These are phyloP conservation scores for Limnephilus auricula DNA, from an alignment of 2,888 invertebrate species.

Conservation along the genomic window DNA sequence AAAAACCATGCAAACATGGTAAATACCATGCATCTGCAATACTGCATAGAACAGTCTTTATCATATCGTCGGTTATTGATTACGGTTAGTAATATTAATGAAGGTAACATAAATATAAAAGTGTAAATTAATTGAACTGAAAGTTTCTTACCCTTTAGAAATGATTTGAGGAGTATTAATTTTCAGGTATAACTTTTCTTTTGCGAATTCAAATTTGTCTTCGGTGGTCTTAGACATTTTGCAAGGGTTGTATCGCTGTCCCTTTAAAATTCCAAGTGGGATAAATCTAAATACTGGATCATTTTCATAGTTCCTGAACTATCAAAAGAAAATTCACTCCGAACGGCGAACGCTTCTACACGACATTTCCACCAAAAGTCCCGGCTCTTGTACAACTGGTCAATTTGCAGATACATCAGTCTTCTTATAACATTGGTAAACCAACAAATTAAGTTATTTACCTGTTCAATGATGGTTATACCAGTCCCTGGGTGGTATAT, in stretches of 20 bases:
- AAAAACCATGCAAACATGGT: too few relatives aligned
- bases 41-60: too few relatives aligned
- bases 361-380: constrained; percentile 23
- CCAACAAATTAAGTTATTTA: constrained; percentile 34
- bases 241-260: neutral
- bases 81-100: neutral
- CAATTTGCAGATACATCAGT: neutral
- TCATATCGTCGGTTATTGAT: too few relatives aligned
- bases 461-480: neutral
- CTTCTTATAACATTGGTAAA: constrained; percentile 38
- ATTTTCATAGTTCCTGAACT: neutral
- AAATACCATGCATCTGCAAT: too few relatives aligned
- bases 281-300: neutral
- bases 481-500: neutral
- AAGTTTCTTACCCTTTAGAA: constrained; percentile 46
- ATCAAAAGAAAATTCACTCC: neutral
- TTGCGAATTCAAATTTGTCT: constrained; percentile 32
- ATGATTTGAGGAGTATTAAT: constrained; percentile 47
- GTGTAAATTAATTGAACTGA: neutral
- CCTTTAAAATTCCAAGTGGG: neutral
- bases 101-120: neutral
- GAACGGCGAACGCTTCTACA: neutral
- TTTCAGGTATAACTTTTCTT: constrained; percentile 45
- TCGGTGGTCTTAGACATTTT: constrained; percentile 27
- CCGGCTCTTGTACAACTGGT: constrained; percentile 10